Conservation (phyloP, 2,797 vertebrate species). For the Muraenolepis orangiensis region DNA sequence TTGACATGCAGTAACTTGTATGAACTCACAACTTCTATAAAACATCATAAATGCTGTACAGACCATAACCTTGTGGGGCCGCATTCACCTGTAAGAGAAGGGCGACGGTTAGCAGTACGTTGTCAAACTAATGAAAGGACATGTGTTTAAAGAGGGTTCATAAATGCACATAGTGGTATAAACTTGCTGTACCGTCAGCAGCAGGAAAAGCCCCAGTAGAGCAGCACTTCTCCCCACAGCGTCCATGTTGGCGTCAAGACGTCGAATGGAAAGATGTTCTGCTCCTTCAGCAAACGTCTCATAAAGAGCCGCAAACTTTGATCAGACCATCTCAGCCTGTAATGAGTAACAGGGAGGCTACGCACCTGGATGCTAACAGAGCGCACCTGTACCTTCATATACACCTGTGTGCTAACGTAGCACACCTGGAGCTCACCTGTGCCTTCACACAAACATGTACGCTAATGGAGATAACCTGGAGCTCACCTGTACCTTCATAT, state of each 20-base stretch:
- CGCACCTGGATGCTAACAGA: not conserved
- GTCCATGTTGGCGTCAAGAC: not conserved
- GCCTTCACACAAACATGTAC: too few relatives aligned
- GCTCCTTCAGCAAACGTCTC: not conserved
- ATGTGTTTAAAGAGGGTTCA: not conserved
- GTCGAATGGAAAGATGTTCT: not conserved
- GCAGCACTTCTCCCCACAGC: not conserved
- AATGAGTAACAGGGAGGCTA: not conserved
- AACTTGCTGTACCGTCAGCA: not conserved
- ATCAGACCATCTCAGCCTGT: not conserved
- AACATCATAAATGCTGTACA: not conserved
- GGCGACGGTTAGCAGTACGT: not conserved
- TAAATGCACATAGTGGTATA: not conserved
- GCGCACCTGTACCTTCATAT: too few relatives aligned
- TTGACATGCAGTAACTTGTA: not conserved
- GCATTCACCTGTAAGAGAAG: not conserved
- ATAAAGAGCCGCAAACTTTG: not conserved
- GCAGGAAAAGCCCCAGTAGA: not conserved
- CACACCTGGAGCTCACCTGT: too few relatives aligned
- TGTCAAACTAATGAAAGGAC: not conserved
- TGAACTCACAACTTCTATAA: not conserved
- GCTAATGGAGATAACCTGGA: too few relatives aligned
- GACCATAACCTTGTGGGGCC: not conserved
- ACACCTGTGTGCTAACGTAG: too few relatives aligned
- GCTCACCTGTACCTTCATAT: too few relatives aligned